Conservation (phyloP, 1,140 invertebrate genomes). For the Drosophila pseudoananassae region DNA sequence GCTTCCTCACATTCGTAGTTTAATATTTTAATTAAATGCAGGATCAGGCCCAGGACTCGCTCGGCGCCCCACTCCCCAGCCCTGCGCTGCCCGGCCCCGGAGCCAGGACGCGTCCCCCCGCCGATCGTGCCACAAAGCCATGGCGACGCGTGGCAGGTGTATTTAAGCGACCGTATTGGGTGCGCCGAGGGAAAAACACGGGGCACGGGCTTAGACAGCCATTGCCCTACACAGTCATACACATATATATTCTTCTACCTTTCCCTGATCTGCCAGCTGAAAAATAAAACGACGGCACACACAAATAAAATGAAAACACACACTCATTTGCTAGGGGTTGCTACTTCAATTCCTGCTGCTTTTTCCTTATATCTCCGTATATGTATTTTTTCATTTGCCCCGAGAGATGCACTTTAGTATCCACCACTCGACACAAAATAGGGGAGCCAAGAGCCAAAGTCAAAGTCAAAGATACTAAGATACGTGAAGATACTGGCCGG, state of each 20-base stretch:
- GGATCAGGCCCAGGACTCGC: conserved; percentile 60
- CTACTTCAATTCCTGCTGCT: not conserved
- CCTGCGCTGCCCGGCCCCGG: too few relatives aligned
- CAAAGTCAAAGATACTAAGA: conserved; percentile 11
- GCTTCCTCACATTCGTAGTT: conserved; percentile 72
- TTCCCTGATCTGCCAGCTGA: conserved; percentile 61
- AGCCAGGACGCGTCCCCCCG: not conserved
- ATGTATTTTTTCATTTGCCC: not conserved
- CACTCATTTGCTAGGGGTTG: conserved; percentile 68
- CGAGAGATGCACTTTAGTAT: conserved; percentile 29
- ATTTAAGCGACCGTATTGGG: conserved; percentile 60
- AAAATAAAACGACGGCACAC: conserved; percentile 59
- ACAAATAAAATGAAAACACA: conserved; percentile 38
- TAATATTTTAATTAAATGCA: conserved; percentile 84
- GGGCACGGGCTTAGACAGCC: conserved; percentile 71
- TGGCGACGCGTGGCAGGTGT: conserved; percentile 81
- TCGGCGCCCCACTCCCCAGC: not conserved
- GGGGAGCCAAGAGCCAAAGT: conserved; percentile 37
- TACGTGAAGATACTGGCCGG: not conserved
- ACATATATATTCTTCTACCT: conserved; percentile 8
- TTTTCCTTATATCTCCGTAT: not conserved
- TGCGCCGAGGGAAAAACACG: conserved; percentile 28
- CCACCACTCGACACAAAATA: conserved; percentile 31
- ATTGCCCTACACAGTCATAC: conserved; percentile 20
- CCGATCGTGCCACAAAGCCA: conserved; percentile 9